Base-by-base conservation (phyloP, 2,888 invertebrate species). In the Sclerodermus sp. region DNA sequence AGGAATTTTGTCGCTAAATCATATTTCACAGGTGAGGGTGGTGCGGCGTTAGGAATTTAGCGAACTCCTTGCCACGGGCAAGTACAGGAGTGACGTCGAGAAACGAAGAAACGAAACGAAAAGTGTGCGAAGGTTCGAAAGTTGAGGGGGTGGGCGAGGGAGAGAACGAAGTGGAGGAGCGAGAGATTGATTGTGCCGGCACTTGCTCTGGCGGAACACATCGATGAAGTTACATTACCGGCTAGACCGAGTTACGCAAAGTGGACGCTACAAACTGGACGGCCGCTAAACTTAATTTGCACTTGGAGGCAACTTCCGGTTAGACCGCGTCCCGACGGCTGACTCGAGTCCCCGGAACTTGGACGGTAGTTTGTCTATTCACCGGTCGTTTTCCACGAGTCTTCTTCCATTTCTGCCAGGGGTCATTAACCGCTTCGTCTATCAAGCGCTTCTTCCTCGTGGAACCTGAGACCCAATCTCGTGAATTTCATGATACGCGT, bases 161-260 rank as follows among this genome's bases (percentile, higher is more conserved):
- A 52, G 52, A 47, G 53, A 40, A 52, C 53, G 49, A 47, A 49
- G 52, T 53, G 55, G 49, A 57, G 53, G 65, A 62, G 66, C 59
- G 70, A 67, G 65, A 67, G 73, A 74, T 70, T 73, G 73, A 73
- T 73, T 69, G 73, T 73, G 64, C 64, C 62, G 67, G 68, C 73
- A 72, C 69, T 70, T 69, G 68, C 68, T 66, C 67, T 64, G 66
- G 65, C 74, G 73, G 73, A 74, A 74, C 70, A 74, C 73, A 75
- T 75, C 74, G 74, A 74, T 73, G 73, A 74, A 75, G 74, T 74
- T 73, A 71, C 71, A 73, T 75, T 74, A 74, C 73, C 68, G 70
- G 71, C 66, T 68, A 68, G 69, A 73, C 65, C 69, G 73, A 76
- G 74, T 76, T 75, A 76, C 72, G 71, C 74, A 75, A 75, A 75